Conservation (phyloP, 1,140 invertebrate species). For the Scaptomyza pallida region DNA sequence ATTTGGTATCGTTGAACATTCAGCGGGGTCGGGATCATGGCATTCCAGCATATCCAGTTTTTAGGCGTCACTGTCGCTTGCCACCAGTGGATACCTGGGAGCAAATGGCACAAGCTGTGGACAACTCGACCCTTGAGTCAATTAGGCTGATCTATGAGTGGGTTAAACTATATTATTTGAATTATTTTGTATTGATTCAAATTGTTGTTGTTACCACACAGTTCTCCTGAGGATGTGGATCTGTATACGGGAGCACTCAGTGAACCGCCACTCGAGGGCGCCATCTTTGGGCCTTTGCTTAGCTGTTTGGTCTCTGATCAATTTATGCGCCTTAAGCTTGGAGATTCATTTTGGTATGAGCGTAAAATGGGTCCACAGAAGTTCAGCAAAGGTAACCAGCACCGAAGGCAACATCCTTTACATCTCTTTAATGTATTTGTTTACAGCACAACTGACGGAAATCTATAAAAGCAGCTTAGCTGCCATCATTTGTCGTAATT, state of each 20-base stretch:
- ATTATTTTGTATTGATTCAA: neutral
- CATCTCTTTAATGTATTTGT: neutral
- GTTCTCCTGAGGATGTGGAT: conserved; percentile 92
- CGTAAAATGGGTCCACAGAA: conserved; percentile 86
- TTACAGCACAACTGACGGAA: conserved; percentile 91
- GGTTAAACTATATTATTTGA: conserved; percentile 25
- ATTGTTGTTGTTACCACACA: conserved; percentile 61
- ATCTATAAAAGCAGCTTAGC: conserved; percentile 93
- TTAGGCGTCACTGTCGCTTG: conserved; percentile 90
- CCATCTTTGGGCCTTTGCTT: conserved; percentile 92
- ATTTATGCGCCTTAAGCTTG: conserved; percentile 91
- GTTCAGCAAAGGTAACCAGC: conserved; percentile 88
- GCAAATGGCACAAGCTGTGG: conserved; percentile 88
- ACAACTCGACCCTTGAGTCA: conserved; percentile 86
- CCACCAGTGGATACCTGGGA: conserved; percentile 88
- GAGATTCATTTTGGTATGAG: conserved; percentile 96
- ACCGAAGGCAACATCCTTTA: neutral
- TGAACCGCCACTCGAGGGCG: conserved; percentile 88
- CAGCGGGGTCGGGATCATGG: conserved; percentile 95
- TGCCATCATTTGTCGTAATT: conserved; percentile 94
- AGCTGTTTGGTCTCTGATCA: conserved; percentile 94
- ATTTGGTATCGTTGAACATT: conserved; percentile 94
- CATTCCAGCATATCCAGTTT: conserved; percentile 90
- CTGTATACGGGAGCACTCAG: conserved; percentile 93
- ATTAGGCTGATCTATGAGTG: conserved; percentile 88